Evolutionary conservation across 2,797 vertebrate genomes (phyloP), one percentile per base, ranked within the genome.

Genomic region (Adelosebastes latens): DNA sequence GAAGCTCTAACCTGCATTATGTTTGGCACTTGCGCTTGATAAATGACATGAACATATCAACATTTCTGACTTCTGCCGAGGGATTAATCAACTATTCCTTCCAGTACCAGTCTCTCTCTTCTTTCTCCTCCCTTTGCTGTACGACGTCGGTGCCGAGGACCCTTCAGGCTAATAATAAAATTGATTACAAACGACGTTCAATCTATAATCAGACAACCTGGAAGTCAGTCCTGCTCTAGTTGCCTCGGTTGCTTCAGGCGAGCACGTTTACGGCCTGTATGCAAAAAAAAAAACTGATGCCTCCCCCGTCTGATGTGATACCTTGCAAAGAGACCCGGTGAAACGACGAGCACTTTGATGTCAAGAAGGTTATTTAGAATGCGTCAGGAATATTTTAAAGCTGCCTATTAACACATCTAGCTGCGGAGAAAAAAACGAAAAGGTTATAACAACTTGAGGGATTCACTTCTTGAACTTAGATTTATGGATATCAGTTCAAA

Each of bases 331-430:
- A 93, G 86, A 87, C 88, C 72, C 39, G 83, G 81, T 85, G 83
- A 89, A 85, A 83, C 53, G 77, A 76, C 25, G 20, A 87, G 66
- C 72, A 66, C 91, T 94, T 93, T 92, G 90, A 94, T 94, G 90
- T 93, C 79, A 85, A 81, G 65, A 69, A 89, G 80, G 87, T 85
- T 92, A 88, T 91, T 91, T 91, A 87, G 83, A 88, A 87, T 90
- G 80, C 88, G 87, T 90, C 83, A 78, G 81, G 90, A 91, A 89
- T 92, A 92, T 91, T 92, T 91, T 75, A 90, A 83, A 83, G 75
- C 75, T 64, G 56, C 80, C 79, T 81, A 82, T 88, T 92, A 89
- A 78, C 81, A 53, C 66, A 34, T 85, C 66, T 82, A 58, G 58
- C 62, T 16, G 62, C 74, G 59, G 25, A 13, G 18, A 18, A n/a